Base-by-base conservation (phyloP, 2,888 invertebrate genomes). In the Drosophila algonquin region DNA sequence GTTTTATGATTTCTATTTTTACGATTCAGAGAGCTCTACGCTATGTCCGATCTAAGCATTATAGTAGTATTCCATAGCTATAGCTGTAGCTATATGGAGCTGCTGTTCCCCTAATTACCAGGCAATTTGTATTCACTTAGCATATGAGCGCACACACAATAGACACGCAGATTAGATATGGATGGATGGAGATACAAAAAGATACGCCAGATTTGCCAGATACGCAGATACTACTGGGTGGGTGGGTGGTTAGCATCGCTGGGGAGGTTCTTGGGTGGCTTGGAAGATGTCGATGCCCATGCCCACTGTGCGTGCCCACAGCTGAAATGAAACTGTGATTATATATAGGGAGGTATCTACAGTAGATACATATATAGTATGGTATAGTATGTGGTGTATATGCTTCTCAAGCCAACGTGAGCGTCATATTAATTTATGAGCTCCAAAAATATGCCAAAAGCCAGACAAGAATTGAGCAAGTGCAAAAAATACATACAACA, bases 341-440 rank as follows among this genome's bases (percentile, higher is more conserved):
- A 69, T 58, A 68, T 46, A 52, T 18, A 18, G 1, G 18, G 18
- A 18, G 18, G 18, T 18, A 18, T 18, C 18, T 46, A 21, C 21
- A 56, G 32, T 32, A 32, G 32, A 32, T 63, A 52, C 16, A 35
- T 40, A 47, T 61, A 35, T 54, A 47, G 21, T 51, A 35, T 54
- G 35, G 21, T 51, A 48, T 18, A 47, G 63, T 56, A 57, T 57
- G 45, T 32, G 63, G 21, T 24, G 24, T 24, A 24, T 52, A 53
- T 65, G 74, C 82, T 76, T 82, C 80, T 65, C 69, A 76, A 75
- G 70, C 55, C 74, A 77, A 86, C 84, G 89, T 85, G 84, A 83
- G 81, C 73, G 74, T 74, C 77, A 88, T 85, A 81, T 81, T 76
- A 88, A 88, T 76, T 76, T 76, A 76, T 83, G 73, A 74, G 70